phyloP scores from a whole-genome alignment of 2,888 invertebrate genomes.

The Physocephala rufipes region DNA sequence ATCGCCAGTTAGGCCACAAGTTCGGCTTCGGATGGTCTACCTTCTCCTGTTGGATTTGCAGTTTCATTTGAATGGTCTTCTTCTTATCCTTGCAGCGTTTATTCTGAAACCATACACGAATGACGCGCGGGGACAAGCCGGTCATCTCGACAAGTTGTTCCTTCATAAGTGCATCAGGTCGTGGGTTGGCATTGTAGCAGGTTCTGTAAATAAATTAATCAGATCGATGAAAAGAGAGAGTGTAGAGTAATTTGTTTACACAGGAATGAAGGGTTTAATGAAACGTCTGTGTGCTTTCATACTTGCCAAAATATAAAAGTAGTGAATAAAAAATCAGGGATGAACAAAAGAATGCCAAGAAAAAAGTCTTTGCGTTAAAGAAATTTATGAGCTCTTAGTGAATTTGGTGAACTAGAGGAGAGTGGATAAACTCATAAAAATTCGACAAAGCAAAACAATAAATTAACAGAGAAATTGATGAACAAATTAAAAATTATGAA shows the following conservation, averaged over 20 bases:
- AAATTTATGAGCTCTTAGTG: too few relatives aligned
- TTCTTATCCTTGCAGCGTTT: constrained; percentile 98
- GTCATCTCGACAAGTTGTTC: constrained; percentile 99
- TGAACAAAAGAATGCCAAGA: too few relatives aligned
- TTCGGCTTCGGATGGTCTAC: constrained; percentile 67
- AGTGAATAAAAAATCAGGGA: too few relatives aligned
- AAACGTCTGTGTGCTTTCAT: too few relatives aligned
- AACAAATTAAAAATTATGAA: neutral
- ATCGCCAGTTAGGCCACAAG: constrained; percentile 32
- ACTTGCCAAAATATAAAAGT: too few relatives aligned
- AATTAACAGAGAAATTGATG: neutral
- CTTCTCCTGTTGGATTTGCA: constrained; percentile 98
- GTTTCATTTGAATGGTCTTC: constrained; percentile 94
- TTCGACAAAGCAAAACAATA: too few relatives aligned
- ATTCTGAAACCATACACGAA: constrained; percentile 99
- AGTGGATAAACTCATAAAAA: too few relatives aligned
- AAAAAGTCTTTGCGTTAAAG: too few relatives aligned
- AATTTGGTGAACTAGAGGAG: too few relatives aligned
- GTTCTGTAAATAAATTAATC: constrained; percentile 69
- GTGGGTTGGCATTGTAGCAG: constrained; percentile 96
- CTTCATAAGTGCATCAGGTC: constrained; percentile 99
- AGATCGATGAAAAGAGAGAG: too few relatives aligned
- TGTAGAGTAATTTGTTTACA: too few relatives aligned
- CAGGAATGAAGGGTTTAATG: too few relatives aligned
- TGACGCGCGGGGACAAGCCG: constrained; percentile 94